Evolutionary conservation across 1,140 invertebrate genomes (phyloP).

Genomic region (Drosophila repleta): DNA sequence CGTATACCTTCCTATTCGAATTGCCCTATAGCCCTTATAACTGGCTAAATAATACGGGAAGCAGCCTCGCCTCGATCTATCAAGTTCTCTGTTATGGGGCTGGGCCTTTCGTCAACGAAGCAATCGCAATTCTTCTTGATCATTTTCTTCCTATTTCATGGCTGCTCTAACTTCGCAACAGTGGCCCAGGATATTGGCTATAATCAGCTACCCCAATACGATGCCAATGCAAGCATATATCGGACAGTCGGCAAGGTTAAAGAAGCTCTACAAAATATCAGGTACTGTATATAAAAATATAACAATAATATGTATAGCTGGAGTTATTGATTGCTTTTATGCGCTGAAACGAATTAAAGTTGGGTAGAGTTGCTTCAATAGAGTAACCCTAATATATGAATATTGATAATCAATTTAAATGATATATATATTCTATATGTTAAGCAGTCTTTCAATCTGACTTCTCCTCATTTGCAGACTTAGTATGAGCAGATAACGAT

Average conservation of each 20-base stretch:
- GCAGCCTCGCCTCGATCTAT: background rate
- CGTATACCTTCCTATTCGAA: background rate
- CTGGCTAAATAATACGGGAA: background rate
- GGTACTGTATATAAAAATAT: slow-evolving; percentile 19
- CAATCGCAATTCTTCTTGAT: slow-evolving; percentile 10
- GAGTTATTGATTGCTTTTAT: slow-evolving; percentile 18
- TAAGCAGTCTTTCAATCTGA: too few relatives aligned
- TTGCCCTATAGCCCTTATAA: slow-evolving; percentile 8
- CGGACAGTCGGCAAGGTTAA: slow-evolving; percentile 14
- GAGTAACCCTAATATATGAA: too few relatives aligned
- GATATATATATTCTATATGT: too few relatives aligned
- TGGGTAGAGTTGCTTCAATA: too few relatives aligned
- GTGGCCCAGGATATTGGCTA: background rate
- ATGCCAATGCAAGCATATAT: background rate
- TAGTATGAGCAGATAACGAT: too few relatives aligned
- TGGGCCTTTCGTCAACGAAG: slow-evolving; percentile 6
- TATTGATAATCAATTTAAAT: too few relatives aligned
- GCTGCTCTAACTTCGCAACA: slow-evolving; percentile 7
- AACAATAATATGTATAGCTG: too few relatives aligned
- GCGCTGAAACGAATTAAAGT: too few relatives aligned
- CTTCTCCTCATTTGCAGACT: too few relatives aligned
- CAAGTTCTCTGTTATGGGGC: slow-evolving; percentile 30
- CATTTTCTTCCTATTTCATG: slow-evolving; percentile 25
- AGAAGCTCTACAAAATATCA: slow-evolving; percentile 31
- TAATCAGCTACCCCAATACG: background rate